A percentile compares a stretch with the other conserved stretches of the same genome.
Evolutionary conservation across 2,113 vertebrate species (phyloP).

Genomic region (Cromileptes altivelis): DNA sequence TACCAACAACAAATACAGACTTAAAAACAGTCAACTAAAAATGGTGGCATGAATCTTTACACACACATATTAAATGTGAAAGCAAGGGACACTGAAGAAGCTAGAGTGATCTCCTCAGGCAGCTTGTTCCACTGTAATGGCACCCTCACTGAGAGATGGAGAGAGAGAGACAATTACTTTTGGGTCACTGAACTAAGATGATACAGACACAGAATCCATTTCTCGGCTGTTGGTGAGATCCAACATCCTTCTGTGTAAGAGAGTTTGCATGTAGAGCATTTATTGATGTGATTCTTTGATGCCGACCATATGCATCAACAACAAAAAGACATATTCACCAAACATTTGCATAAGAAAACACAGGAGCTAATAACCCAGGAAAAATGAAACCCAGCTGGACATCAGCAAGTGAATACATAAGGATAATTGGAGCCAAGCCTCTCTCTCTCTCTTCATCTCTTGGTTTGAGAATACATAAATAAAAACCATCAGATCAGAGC

Average conservation of each 20-base stretch:
- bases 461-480: slow-evolving; percentile 57
- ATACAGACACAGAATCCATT: slow-evolving; percentile 56
- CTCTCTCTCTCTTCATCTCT: background rate
- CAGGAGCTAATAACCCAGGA: slow-evolving; percentile 12
- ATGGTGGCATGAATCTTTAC: background rate
- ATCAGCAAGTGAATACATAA: slow-evolving; percentile 43
- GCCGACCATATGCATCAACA: slow-evolving; percentile 23
- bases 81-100: slow-evolving; percentile 20
- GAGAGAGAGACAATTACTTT: slow-evolving; percentile 54
- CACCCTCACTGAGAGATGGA: slow-evolving; percentile 44
- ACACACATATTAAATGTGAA: slow-evolving; percentile 23
- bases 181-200: slow-evolving; percentile 66
- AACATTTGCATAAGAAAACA: slow-evolving; percentile 55
- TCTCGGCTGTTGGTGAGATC: slow-evolving; percentile 4
- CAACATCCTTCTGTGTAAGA: slow-evolving; percentile 3
- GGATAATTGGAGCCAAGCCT: slow-evolving; percentile 39
- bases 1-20: background rate
- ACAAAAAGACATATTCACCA: slow-evolving; percentile 42
- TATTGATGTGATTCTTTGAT: slow-evolving; percentile 23
- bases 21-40: slow-evolving; percentile 4
- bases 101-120: slow-evolving; percentile 53
- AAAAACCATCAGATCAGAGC: slow-evolving; percentile 60
- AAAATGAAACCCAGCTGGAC: slow-evolving; percentile 48
- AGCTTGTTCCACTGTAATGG: slow-evolving; percentile 49
- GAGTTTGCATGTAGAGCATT: background rate